A percentile compares a stretch with the other conserved stretches of the same genome.
Conservation (phyloP, 2,113 vertebrate species). For the Sciurus niger region DNA sequence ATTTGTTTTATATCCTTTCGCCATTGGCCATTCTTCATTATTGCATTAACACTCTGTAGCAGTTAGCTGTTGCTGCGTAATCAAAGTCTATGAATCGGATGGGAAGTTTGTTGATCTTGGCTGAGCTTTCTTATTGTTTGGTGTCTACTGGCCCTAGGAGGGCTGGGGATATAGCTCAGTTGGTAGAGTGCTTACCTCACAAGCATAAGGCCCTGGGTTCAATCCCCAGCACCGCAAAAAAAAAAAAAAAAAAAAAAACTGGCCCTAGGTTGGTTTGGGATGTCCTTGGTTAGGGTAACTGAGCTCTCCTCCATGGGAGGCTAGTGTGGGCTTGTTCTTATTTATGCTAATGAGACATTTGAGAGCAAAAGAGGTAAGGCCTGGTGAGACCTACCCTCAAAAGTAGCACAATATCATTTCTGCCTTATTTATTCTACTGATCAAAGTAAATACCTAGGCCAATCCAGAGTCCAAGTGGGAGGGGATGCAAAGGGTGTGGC, state of each 20-base stretch:
- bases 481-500: background rate
- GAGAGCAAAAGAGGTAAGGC: background rate
- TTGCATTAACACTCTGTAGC: background rate
- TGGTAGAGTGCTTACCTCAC: too few relatives aligned
- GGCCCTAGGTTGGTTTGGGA: background rate
- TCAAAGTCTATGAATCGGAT: background rate
- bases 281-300: background rate
- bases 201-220: too few relatives aligned
- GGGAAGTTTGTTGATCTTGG: background rate
- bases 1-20: background rate
- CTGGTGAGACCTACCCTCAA: background rate
- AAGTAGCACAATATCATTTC: background rate
- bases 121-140: background rate
- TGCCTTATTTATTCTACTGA: background rate
- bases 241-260: too few relatives aligned
- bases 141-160: background rate
- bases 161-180: too few relatives aligned
- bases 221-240: too few relatives aligned
- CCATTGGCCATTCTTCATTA: background rate
- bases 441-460: background rate
- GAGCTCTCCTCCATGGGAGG: background rate
- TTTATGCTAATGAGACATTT: background rate
- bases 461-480: background rate
- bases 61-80: background rate
- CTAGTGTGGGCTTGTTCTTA: background rate